A percentile compares a stretch with the other conserved stretches of the same genome.
Evolutionary conservation across 1,140 invertebrate species (phyloP).

Genomic region (Diachasmimorpha longicaudata): DNA sequence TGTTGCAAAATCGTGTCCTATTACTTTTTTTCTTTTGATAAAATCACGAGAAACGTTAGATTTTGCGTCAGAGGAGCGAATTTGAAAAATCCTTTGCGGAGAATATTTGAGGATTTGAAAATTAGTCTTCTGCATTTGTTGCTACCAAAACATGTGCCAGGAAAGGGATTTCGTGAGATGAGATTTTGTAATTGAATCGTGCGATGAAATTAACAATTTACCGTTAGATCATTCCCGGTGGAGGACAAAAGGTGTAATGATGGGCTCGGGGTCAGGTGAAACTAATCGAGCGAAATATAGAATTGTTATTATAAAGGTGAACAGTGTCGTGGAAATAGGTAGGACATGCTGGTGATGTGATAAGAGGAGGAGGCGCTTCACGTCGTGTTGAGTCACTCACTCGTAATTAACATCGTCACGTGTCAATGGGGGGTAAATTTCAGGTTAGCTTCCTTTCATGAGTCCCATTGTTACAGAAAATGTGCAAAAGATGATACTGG

Average conservation of each 20-base stretch:
- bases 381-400: neutral
- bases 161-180: neutral
- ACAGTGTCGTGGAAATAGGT: neutral
- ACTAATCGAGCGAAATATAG: neutral
- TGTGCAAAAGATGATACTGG: too few species aligned
- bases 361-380: neutral
- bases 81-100: too few species aligned
- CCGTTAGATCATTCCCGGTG: neutral
- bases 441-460: neutral
- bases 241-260: conserved; percentile 8
- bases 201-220: neutral
- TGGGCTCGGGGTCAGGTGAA: neutral
- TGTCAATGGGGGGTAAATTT: neutral
- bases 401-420: neutral
- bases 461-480: neutral
- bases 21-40: neutral
- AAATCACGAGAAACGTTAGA: too few species aligned
- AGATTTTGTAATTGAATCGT: conserved; percentile 7
- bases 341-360: neutral
- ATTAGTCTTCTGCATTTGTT: too few species aligned
- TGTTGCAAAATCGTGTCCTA: neutral
- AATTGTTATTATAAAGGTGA: conserved; percentile 8
- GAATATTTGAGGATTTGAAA: too few species aligned
- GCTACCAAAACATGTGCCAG: neutral
- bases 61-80: too few species aligned